These are phyloP conservation scores for Chelonoidis abingdonii DNA, from an alignment of 2,113 vertebrate species.

Conservation along the genomic window DNA sequence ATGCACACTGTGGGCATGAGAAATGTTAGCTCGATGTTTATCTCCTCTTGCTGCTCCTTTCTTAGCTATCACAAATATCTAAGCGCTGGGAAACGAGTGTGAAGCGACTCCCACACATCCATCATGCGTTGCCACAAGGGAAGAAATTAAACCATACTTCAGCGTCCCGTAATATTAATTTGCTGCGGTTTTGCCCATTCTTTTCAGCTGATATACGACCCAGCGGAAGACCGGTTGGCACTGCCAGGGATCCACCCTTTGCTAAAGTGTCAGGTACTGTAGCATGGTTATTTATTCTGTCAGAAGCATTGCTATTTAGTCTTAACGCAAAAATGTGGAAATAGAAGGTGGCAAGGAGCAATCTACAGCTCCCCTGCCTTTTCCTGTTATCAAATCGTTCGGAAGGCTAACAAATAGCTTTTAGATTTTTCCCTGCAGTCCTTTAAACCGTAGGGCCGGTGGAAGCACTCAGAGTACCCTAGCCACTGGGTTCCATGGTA, in stretches of 20 bases:
- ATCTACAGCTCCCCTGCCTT: background rate
- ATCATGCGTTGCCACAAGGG: rapidly evolving
- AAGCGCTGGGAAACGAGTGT: background rate
- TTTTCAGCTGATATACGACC: constrained; percentile 91
- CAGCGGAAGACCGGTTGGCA: constrained; percentile 89
- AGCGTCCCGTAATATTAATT: rapidly evolving
- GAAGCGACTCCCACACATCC: background rate
- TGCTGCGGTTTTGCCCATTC: background rate
- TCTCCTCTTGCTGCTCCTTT: background rate
- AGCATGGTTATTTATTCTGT: rapidly evolving
- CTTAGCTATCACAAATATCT: background rate
- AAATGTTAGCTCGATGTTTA: rapidly evolving
- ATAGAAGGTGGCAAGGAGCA: background rate
- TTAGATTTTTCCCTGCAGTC: background rate
- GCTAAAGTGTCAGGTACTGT: constrained; percentile 86
- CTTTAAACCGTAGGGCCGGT: background rate
- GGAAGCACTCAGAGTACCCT: background rate
- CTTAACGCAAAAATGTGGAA: background rate
- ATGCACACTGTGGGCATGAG: rapidly evolving
- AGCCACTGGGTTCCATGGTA: background rate
- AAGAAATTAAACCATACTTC: rapidly evolving
- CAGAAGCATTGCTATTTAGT: rapidly evolving
- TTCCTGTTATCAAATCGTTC: background rate
- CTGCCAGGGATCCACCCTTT: constrained; percentile 88
- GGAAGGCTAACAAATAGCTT: background rate